Conservation (phyloP, 2,113 vertebrate species). For the Mus pahari region DNA sequence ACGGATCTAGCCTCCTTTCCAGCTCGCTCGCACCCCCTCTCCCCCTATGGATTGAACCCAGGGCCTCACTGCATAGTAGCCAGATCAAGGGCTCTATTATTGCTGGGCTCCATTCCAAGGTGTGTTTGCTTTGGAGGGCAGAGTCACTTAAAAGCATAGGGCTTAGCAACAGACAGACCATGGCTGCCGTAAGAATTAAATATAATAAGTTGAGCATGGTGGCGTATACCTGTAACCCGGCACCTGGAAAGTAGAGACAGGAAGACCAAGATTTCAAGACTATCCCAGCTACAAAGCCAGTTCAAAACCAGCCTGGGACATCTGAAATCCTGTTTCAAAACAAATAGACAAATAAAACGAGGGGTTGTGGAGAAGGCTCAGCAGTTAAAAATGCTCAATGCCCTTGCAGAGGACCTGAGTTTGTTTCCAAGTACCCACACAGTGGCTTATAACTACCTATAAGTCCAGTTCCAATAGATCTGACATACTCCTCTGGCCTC, state of each 20-base stretch:
- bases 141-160: background rate
- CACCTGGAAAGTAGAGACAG: background rate
- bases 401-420: background rate
- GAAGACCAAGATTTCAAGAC: background rate
- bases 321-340: background rate
- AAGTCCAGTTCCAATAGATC: background rate
- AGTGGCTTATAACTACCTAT: background rate
- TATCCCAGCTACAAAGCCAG: background rate
- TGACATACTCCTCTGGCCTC: background rate
- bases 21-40: too few species aligned
- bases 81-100: background rate
- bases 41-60: background rate
- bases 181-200: background rate
- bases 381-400: background rate
- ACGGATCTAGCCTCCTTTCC: background rate
- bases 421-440: background rate
- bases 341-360: background rate
- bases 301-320: background rate
- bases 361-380: background rate
- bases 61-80: background rate
- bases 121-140: constrained; percentile 1
- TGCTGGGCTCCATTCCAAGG: background rate
- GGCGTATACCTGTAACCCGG: background rate
- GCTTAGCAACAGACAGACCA: background rate
- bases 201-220: background rate